phyloP scores from a whole-genome alignment of 1,140 invertebrate genomes.

The Philaenus spumarius region DNA sequence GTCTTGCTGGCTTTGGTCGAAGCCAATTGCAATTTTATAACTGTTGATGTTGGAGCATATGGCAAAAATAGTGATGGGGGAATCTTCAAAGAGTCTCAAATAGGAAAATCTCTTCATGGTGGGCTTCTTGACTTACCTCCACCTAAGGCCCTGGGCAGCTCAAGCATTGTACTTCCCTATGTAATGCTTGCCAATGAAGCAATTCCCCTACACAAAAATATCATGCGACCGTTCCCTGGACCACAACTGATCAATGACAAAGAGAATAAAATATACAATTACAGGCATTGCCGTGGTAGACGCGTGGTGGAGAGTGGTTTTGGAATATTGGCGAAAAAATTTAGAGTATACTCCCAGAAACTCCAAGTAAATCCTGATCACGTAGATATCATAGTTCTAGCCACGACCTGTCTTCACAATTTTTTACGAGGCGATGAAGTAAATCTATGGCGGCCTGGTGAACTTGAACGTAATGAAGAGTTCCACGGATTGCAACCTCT shows the following conservation, averaged over 20 bases:
- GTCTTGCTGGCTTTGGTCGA: constrained; percentile 41
- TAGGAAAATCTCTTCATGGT: constrained; percentile 23
- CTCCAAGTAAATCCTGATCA: background rate
- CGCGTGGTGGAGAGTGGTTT: background rate
- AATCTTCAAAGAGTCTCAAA: constrained; percentile 15
- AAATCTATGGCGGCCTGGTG: background rate
- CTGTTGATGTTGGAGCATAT: constrained; percentile 38
- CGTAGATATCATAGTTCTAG: background rate
- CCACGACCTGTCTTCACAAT: background rate
- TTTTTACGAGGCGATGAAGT: background rate
- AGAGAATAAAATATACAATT: background rate
- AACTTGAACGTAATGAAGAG: background rate
- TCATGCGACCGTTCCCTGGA: background rate
- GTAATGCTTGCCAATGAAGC: constrained; percentile 36
- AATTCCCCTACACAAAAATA: constrained; percentile 28
- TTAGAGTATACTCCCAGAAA: background rate
- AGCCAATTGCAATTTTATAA: constrained; percentile 39
- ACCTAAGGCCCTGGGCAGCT: constrained; percentile 5
- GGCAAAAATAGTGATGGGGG: constrained; percentile 38
- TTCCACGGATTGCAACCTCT: background rate
- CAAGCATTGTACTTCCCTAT: constrained; percentile 27
- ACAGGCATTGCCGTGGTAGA: background rate
- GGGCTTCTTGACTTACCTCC: constrained; percentile 22
- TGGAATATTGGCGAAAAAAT: constrained; percentile 1
- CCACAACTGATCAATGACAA: background rate